These are phyloP conservation scores for Zalophus californianus DNA, from an alignment of 2,797 vertebrate genomes.

Conservation along the genomic window DNA sequence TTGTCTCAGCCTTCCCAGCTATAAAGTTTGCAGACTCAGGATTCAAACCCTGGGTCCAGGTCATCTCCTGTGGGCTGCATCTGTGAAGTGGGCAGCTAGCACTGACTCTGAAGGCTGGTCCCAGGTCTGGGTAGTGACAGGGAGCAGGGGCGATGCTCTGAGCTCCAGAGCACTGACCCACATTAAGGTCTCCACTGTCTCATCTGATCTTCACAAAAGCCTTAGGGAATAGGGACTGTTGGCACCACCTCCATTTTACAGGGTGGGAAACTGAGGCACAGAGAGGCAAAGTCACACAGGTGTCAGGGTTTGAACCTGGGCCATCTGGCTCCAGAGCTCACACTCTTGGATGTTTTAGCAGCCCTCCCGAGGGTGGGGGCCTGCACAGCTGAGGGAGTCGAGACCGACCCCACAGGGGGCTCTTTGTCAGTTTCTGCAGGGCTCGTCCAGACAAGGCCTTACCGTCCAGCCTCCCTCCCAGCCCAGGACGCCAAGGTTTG, in stretches of 20 bases:
- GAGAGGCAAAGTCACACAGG: background rate
- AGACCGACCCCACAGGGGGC: accelerated
- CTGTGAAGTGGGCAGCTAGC: background rate
- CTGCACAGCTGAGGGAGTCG: background rate
- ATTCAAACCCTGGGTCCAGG: background rate
- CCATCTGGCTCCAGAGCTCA: background rate
- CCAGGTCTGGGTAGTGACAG: no score
- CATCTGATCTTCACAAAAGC: background rate
- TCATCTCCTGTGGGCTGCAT: background rate
- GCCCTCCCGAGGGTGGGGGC: background rate
- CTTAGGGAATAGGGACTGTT: background rate
- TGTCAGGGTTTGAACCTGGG: background rate
- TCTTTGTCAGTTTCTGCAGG: background rate
- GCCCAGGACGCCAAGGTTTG: background rate
- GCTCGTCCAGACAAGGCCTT: background rate
- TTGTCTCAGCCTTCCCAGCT: background rate
- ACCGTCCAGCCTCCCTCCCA: background rate
- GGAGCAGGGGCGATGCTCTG: background rate
- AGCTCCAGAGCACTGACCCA: background rate
- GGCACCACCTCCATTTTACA: background rate
- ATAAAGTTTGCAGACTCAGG: background rate
- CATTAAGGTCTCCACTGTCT: background rate
- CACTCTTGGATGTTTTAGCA: accelerated
- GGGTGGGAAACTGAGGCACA: background rate
- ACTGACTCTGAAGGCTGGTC: background rate